phyloP scores from a whole-genome alignment of 1,140 invertebrate genomes.

The Drosophila sp. region DNA sequence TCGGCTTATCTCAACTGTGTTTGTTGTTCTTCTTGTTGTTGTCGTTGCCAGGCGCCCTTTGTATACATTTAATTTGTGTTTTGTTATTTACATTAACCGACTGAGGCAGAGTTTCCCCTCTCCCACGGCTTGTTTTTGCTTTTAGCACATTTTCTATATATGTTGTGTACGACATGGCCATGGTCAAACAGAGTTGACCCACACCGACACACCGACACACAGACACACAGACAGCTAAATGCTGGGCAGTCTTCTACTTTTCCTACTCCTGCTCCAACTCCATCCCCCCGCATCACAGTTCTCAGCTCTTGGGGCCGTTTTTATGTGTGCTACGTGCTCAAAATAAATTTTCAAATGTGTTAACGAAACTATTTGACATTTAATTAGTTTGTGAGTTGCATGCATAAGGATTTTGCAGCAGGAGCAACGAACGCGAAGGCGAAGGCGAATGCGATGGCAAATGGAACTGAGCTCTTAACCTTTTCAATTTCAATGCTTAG shows the following conservation, averaged over 20 bases:
- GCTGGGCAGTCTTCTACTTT: slow-evolving; percentile 46
- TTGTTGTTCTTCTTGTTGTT: slow-evolving; percentile 28
- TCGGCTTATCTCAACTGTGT: slow-evolving; percentile 76
- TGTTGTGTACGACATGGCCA: slow-evolving; percentile 50
- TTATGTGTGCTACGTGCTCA: slow-evolving; percentile 81
- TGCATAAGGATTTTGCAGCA: slow-evolving; percentile 70
- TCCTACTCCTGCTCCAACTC: slow-evolving; percentile 4
- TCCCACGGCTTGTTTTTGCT: slow-evolving; percentile 46
- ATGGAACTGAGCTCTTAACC: slow-evolving; percentile 13
- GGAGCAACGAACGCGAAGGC: background rate
- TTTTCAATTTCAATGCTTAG: slow-evolving; percentile 65
- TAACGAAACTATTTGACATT: slow-evolving; percentile 84
- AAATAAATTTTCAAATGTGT: slow-evolving; percentile 84
- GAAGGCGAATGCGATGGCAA: too few relatives aligned
- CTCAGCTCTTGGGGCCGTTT: slow-evolving; percentile 46
- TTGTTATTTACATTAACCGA: slow-evolving; percentile 83
- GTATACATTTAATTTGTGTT: slow-evolving; percentile 84
- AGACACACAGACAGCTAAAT: slow-evolving; percentile 40
- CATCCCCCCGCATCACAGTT: background rate
- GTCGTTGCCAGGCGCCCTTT: slow-evolving; percentile 59
- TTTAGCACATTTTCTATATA: slow-evolving; percentile 68
- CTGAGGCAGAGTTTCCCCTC: slow-evolving; percentile 34
- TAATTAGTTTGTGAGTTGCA: slow-evolving; percentile 84
- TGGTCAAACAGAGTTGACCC: slow-evolving; percentile 55
- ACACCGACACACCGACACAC: slow-evolving; percentile 32